phyloP scores from a whole-genome alignment of 2,888 invertebrate species.

The Eurytoma adleriae region DNA sequence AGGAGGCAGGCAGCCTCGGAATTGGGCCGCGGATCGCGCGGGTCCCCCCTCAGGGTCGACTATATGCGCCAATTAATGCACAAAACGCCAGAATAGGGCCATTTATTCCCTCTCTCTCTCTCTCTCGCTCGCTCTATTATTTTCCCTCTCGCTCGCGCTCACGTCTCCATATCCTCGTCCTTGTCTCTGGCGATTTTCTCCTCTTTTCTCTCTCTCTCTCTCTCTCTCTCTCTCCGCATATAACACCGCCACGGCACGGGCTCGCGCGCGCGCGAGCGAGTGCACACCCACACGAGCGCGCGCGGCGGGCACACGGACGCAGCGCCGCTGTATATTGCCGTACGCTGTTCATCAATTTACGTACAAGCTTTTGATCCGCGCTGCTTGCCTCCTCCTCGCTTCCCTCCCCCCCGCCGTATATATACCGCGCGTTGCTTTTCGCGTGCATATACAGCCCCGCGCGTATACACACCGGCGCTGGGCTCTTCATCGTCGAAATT shows the following conservation, averaged over 20 bases:
- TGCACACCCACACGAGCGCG: not conserved
- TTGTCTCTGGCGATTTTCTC: constrained; percentile 4
- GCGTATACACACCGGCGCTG: too few relatives aligned
- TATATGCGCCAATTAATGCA: constrained; percentile 3
- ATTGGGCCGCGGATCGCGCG: too few relatives aligned
- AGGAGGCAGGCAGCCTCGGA: not conserved
- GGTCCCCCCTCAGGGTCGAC: too few relatives aligned
- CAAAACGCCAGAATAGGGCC: constrained; percentile 30
- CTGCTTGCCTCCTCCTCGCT: not conserved
- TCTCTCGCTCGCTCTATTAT: constrained; percentile 43
- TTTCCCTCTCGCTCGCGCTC: constrained; percentile 28
- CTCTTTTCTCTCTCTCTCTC: constrained; percentile 27
- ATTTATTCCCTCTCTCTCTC: constrained; percentile 7
- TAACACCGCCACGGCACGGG: not conserved
- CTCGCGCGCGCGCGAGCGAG: not conserved
- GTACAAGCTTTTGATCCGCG: constrained; percentile 29
- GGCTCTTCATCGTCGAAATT: too few relatives aligned
- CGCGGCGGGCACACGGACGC: not conserved
- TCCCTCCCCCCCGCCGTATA: constrained; percentile 11
- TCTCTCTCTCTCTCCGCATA: constrained; percentile 11
- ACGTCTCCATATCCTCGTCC: not conserved
- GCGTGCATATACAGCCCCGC: too few relatives aligned
- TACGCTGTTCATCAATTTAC: constrained; percentile 39
- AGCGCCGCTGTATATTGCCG: constrained; percentile 1
- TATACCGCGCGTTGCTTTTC: not conserved